Evolutionary conservation across 2,888 invertebrate genomes (phyloP).

Genomic region (Anagyrus pseudococci): DNA sequence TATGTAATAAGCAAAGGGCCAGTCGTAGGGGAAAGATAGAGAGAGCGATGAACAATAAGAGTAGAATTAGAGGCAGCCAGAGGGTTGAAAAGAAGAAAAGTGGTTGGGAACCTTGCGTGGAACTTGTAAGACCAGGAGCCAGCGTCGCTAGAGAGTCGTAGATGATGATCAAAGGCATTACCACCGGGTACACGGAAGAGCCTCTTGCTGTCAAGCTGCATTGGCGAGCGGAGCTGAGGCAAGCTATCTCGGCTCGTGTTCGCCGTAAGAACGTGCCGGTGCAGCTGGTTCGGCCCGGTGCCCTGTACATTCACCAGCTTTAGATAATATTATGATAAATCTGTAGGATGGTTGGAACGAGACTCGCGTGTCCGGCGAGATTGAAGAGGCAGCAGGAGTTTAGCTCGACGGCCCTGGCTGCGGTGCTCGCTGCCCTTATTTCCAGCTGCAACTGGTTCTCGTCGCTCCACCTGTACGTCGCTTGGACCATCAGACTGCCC

Average conservation of each 20-base stretch:
- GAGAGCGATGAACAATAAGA: too few species aligned
- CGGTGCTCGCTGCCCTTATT: constrained; percentile 64
- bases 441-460: constrained; percentile 65
- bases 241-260: constrained; percentile 61
- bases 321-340: background rate
- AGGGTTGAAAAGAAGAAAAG: too few species aligned
- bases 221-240: constrained; percentile 63
- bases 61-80: too few species aligned
- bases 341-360: background rate
- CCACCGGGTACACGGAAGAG: constrained; percentile 56
- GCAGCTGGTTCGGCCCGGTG: constrained; percentile 54
- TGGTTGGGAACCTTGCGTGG: constrained; percentile 54
- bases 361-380: constrained; percentile 67
- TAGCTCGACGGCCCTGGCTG: constrained; percentile 65
- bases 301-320: too few species aligned
- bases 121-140: constrained; percentile 49
- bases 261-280: constrained; percentile 58
- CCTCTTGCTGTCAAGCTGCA: constrained; percentile 55
- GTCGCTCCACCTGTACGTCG: constrained; percentile 64
- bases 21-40: too few species aligned
- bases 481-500: constrained; percentile 64
- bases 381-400: constrained; percentile 70
- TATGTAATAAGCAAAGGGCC: background rate
- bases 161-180: constrained; percentile 65
- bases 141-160: constrained; percentile 51